Evolutionary conservation across 2,797 vertebrate genomes (phyloP), one percentile per base, ranked within the genome.

Genomic region (Chiloscyllium punctatum): DNA sequence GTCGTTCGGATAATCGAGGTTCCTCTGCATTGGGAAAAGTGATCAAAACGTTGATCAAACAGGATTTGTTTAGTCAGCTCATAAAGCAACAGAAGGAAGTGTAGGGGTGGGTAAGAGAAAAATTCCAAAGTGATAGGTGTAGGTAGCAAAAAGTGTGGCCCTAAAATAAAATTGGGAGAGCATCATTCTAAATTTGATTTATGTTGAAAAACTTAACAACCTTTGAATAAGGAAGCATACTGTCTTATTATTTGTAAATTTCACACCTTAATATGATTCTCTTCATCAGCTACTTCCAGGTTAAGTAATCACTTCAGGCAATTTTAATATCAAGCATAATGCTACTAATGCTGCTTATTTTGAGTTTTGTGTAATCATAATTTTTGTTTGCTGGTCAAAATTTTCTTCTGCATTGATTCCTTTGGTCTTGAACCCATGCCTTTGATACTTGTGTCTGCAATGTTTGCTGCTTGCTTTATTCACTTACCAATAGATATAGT

Each of bases 401-500:
- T 68, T 90, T 95, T 77, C 27, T 77, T 95, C 77, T 77, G 94
- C 69, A 74, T 74, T 51, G 48, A 27, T 77, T 74, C 48, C 94
- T 77, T 95, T 57, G 72, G 92, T 48, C 69, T 53, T 72, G 87
- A 91, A 66, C 30, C 30, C 57, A 15, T 91, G 94, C 94, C 71
- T 53, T 30, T 27, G 30, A 27, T 57, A 48, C 13, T 77, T 95
- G 71, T 74, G 51, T 77, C 71, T 74, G 42, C 42, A 94, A 51
- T 77, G 94, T 94, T 74, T 94, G 94, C 48, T 94, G 94, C 69
- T 74, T 74, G 94, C 71, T 77, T 95, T 48, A 51, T 71, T 74
- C 27, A 72, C 42, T 95, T 72, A 53, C 27, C 48, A 18, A 48
- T 53, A 42, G n/a, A 30, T 62, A 42, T 37, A 92, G 69, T 42